Conservation (phyloP, 92 coral and sea anemone species). For the Zoanthus sansibaricus region DNA sequence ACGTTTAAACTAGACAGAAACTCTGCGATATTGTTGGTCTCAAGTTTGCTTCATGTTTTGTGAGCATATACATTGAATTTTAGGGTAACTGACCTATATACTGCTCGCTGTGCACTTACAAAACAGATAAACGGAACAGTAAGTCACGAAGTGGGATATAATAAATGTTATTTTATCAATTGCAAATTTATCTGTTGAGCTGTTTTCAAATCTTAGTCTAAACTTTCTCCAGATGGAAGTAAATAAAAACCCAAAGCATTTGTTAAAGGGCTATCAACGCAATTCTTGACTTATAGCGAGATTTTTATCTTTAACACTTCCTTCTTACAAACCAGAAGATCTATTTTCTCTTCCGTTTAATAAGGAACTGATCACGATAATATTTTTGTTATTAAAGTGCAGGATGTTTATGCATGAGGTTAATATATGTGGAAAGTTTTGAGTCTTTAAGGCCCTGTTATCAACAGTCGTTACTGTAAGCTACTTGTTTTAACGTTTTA, state of each 20-base stretch:
- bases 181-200: not conserved
- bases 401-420: not conserved
- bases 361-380: not conserved
- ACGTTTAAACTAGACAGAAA: not conserved
- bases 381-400: too few relatives aligned
- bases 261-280: not conserved
- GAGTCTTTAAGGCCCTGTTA: too few relatives aligned
- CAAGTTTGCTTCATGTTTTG: too few relatives aligned
- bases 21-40: not conserved
- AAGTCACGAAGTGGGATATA: too few relatives aligned
- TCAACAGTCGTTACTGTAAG: too few relatives aligned
- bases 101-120: not conserved
- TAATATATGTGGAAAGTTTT: not conserved
- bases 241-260: not conserved
- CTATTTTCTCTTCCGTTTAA: not conserved
- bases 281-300: not conserved
- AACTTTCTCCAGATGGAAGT: not conserved
- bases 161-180: not conserved
- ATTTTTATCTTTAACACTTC: not conserved
- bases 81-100: not conserved
- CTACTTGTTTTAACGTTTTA: too few relatives aligned
- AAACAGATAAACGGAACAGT: not conserved
- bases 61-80: not conserved
- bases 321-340: conserved; percentile 4
- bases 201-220: not conserved